phyloP scores from a whole-genome alignment of 2,888 invertebrate genomes.

The Macropis europaea region DNA sequence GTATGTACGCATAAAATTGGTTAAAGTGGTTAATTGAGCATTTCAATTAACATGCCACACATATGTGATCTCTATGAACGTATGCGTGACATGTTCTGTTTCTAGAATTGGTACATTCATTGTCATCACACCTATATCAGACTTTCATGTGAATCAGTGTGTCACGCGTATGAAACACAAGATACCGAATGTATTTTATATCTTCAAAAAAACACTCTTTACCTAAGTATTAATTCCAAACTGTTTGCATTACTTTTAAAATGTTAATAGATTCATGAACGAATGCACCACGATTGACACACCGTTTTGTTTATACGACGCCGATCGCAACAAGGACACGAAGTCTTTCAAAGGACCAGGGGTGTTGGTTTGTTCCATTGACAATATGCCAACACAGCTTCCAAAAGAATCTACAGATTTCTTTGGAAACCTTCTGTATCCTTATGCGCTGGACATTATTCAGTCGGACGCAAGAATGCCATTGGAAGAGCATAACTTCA shows the following conservation, averaged over 20 bases:
- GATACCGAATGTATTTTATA: too few relatives aligned
- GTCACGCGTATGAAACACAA: too few relatives aligned
- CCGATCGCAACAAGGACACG: conserved; percentile 97
- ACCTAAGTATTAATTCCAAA: not conserved
- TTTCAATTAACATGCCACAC: too few relatives aligned
- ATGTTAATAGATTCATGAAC: conserved; percentile 90
- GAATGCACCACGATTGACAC: conserved; percentile 99
- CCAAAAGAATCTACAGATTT: conserved; percentile 98
- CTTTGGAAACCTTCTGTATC: conserved; percentile 95
- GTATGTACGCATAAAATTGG: too few relatives aligned
- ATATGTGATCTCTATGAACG: too few relatives aligned
- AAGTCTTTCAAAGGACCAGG: conserved; percentile 98
- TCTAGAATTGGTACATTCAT: not conserved
- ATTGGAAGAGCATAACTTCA: conserved; percentile 88
- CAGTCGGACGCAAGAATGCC: conserved; percentile 90
- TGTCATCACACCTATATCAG: too few relatives aligned
- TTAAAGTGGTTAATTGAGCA: too few relatives aligned
- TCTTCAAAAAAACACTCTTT: too few relatives aligned
- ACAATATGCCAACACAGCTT: conserved; percentile 99
- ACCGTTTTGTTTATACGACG: conserved; percentile 99
- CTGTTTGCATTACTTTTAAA: not conserved
- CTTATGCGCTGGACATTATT: conserved; percentile 94
- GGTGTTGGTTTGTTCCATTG: conserved; percentile 99
- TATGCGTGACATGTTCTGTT: not conserved
- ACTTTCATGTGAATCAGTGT: too few relatives aligned